Base-by-base conservation (phyloP, 2,888 invertebrate genomes). In the Andrena haemorrhoa region DNA sequence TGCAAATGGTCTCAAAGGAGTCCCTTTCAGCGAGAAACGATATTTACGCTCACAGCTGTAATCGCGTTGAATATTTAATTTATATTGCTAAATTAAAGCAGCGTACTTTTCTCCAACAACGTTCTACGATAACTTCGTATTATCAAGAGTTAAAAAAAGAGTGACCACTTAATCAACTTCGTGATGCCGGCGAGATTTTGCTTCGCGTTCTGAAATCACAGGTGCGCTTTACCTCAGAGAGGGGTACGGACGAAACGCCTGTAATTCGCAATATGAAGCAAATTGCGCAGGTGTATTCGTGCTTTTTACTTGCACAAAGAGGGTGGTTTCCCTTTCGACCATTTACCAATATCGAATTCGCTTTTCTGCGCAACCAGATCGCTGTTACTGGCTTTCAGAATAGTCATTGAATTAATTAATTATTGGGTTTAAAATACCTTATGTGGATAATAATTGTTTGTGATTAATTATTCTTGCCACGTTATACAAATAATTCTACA, bases 141-240 rank as follows among this genome's bases (percentile, higher is more conserved):
- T 20, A 49, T 29, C 12, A 0, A 29, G 6, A n/a, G 29, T 20
- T 49, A 23, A 51, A 35, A 49, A 75, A 49, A 33, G 12, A 20
- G 49, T 47, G 33, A 58, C 12, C 69, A 58, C 60, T 75, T 75
- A 75, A 75, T 75, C 69, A 75, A 75, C 56, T 65, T 58, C 31
- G 31, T 41, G 33, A 35, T 16, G 53, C 12, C 12, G n/a, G 35
- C 58, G 20, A 47, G 35, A 69, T 75, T 75, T 69, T 60, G 49
- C 58, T 75, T 75, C 16, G 26, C 33, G 31, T 60, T 69, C 58
- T 35, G 69, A 60, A 75, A 61, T 75, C 65, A 29, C 23, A 35
- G 0, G 16, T 26, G n/a, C 20, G 20, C 56, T 65, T 64, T 41
- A 4, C 12, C 53, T 8, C 23, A 10, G 29, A 12, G 3, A 2